Evolutionary conservation across 2,113 vertebrate species (phyloP).

Genomic region (Emydocephalus ijimae): DNA sequence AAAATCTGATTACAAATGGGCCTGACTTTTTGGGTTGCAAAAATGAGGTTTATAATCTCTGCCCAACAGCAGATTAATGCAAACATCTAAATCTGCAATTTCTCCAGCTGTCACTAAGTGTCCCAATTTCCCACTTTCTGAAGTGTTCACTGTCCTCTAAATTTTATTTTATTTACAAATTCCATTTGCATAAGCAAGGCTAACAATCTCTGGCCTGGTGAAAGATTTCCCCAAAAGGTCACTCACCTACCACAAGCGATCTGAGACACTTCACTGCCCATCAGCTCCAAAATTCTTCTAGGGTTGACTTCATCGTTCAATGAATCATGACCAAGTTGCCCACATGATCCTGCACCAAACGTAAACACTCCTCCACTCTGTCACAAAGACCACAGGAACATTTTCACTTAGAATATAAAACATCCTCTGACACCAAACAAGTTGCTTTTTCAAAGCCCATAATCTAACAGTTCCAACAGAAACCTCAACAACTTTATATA

Average conservation of each 20-base stretch:
- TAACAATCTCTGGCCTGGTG: neutral
- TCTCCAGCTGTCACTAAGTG: neutral
- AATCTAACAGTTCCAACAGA: neutral
- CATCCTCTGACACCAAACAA: neutral
- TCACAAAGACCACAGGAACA: slow-evolving; percentile 53
- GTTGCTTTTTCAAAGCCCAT: neutral
- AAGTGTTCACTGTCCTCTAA: neutral
- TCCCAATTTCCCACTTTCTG: neutral
- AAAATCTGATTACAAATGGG: neutral
- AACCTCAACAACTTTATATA: too few species aligned
- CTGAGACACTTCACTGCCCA: slow-evolving; percentile 90
- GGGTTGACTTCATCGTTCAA: slow-evolving; percentile 84
- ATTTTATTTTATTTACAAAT: neutral
- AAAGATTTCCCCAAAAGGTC: neutral
- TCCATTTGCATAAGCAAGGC: neutral
- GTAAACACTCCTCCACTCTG: slow-evolving; percentile 91
- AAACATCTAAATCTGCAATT: neutral
- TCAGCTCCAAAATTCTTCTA: slow-evolving; percentile 86
- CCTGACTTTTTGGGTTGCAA: neutral
- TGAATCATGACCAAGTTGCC: slow-evolving; percentile 88
- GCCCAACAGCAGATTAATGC: neutral
- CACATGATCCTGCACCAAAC: slow-evolving; percentile 83
- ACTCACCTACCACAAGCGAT: slow-evolving; percentile 87
- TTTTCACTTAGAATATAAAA: slow-evolving; percentile 46
- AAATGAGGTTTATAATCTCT: neutral